phyloP scores from a whole-genome alignment of 2,113 vertebrate genomes.

The Rhea americana region DNA sequence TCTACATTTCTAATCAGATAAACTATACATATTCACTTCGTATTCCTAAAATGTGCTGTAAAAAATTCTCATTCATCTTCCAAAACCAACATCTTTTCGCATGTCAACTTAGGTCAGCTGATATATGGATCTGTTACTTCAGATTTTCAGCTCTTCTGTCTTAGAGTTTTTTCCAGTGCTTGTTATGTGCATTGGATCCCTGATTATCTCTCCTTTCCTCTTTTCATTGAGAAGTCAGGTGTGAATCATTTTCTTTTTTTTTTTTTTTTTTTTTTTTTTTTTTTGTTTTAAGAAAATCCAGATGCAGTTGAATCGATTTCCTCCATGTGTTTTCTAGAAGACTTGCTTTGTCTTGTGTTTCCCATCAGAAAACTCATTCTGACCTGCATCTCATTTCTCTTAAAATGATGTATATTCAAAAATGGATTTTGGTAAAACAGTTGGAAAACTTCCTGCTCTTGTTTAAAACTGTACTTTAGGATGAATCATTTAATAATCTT shows the following conservation, averaged over 20 bases:
- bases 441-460: neutral
- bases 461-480: neutral
- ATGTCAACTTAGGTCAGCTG: neutral
- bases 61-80: neutral
- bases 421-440: neutral
- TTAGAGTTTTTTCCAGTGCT: neutral
- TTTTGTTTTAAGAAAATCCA: neutral
- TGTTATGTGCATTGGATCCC: neutral
- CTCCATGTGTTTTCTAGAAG: neutral
- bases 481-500: neutral
- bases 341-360: neutral
- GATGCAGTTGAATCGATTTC: neutral
- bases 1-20: neutral
- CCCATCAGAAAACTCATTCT: neutral
- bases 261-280: neutral
- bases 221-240: neutral
- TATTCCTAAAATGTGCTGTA: neutral
- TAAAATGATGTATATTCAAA: neutral
- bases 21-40: neutral
- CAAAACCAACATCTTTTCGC: neutral
- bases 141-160: neutral
- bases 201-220: neutral
- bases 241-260: neutral
- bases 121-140: neutral
- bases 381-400: neutral